phyloP scores from a whole-genome alignment of 2,797 vertebrate genomes.

The Mycteria americana region DNA sequence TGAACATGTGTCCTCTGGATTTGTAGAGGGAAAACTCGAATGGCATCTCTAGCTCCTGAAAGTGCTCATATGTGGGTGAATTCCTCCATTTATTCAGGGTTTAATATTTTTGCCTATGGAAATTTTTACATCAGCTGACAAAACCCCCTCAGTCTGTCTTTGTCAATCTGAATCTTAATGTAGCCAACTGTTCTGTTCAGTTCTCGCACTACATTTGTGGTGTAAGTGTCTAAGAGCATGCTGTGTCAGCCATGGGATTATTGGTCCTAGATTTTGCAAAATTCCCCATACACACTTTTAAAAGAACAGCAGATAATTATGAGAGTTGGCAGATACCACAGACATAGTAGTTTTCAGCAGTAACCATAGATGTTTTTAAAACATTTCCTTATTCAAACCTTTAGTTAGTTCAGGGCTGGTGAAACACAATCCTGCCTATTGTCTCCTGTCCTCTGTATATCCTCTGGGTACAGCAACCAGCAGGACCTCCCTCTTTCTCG shows the following conservation, averaged over 20 bases:
- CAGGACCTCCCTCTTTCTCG: not conserved
- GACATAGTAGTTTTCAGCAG: constrained; percentile 31
- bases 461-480: not conserved
- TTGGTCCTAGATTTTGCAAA: constrained; percentile 41
- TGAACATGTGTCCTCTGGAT: not conserved
- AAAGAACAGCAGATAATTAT: constrained; percentile 29
- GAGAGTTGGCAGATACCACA: constrained; percentile 4
- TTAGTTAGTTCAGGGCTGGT: not conserved
- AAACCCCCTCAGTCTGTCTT: not conserved
- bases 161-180: constrained; percentile 3
- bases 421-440: not conserved
- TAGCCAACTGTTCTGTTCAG: constrained; percentile 3
- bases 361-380: constrained; percentile 25
- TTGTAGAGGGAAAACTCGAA: not conserved
- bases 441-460: not conserved
- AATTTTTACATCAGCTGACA: constrained; percentile 16
- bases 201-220: not conserved
- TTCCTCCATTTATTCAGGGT: not conserved
- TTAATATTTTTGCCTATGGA: constrained; percentile 2
- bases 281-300: constrained; percentile 4
- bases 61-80: not conserved
- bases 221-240: constrained; percentile 9
- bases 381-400: constrained; percentile 1
- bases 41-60: not conserved
- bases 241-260: constrained; percentile 22